Percentiles rank a stretch among this genome's conserved stretches.
phyloP scores from a whole-genome alignment of 2,888 invertebrate species.

The Myopa testacea region DNA sequence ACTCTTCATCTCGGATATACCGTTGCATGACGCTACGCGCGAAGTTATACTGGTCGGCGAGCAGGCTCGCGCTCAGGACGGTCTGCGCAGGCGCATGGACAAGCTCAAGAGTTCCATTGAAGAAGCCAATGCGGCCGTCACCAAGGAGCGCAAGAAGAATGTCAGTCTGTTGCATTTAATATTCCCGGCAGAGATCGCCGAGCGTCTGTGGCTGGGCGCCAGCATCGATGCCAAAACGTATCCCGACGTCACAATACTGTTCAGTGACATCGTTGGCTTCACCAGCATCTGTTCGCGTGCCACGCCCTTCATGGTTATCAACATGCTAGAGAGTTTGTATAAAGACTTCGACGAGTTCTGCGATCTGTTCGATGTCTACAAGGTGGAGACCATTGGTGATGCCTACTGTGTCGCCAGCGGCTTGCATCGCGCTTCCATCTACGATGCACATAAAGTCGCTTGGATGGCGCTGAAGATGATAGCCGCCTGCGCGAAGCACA shows the following conservation, averaged over 20 bases:
- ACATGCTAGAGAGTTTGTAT: slow-evolving; percentile 92
- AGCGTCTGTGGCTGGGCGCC: slow-evolving; percentile 92
- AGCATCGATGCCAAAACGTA: slow-evolving; percentile 93
- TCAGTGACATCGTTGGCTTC: slow-evolving; percentile 96
- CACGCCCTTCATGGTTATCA: slow-evolving; percentile 95
- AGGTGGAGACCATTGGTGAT: slow-evolving; percentile 97
- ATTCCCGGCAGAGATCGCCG: slow-evolving; percentile 95
- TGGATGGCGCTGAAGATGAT: slow-evolving; percentile 98
- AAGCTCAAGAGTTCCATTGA: slow-evolving; percentile 93
- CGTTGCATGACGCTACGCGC: slow-evolving; percentile 93
- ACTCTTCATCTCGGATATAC: slow-evolving; percentile 95
- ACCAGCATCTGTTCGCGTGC: slow-evolving; percentile 95
- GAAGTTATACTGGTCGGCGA: slow-evolving; percentile 96
- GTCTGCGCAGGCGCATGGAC: slow-evolving; percentile 90
- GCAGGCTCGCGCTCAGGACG: slow-evolving; percentile 95
- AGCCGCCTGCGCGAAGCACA: slow-evolving; percentile 86
- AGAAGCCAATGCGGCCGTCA: slow-evolving; percentile 91
- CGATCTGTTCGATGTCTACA: slow-evolving; percentile 93
- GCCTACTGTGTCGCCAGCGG: slow-evolving; percentile 97
- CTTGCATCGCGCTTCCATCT: slow-evolving; percentile 84
- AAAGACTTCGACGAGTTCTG: slow-evolving; percentile 94
- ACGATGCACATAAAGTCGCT: slow-evolving; percentile 93
- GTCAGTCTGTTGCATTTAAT: slow-evolving; percentile 93
- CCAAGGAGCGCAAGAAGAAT: slow-evolving; percentile 93
- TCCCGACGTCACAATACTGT: slow-evolving; percentile 94